Evolutionary conservation across 2,888 invertebrate genomes (phyloP).

Genomic region (Coelogynopora nodosa): DNA sequence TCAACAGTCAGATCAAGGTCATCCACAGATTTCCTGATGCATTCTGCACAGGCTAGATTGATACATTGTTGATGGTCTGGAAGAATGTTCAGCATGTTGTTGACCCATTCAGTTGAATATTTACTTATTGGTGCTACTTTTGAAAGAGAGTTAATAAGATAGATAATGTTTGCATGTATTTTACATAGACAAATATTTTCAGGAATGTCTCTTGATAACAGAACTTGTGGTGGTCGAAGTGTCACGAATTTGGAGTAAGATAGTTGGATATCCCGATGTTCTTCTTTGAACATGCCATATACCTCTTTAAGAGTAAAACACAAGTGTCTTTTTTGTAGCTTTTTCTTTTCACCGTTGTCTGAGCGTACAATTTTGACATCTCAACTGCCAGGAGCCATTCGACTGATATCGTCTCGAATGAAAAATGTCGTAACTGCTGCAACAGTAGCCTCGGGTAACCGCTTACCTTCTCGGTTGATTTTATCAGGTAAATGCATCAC

Average conservation of each 20-base stretch:
- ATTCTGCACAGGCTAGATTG: not conserved
- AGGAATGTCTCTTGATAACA: not conserved
- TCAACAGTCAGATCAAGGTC: not conserved
- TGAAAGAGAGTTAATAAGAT: not conserved
- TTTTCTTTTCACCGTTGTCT: constrained; percentile 13
- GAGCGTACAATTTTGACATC: not conserved
- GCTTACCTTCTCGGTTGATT: not conserved
- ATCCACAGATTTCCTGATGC: not conserved
- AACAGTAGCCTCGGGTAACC: not conserved
- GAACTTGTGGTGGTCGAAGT: not conserved
- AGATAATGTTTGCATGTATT: not conserved
- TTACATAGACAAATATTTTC: not conserved
- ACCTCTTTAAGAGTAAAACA: constrained; percentile 20
- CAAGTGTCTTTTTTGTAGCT: constrained; percentile 18
- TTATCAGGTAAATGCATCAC: not conserved
- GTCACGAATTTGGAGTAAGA: constrained; percentile 23
- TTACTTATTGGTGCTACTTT: not conserved
- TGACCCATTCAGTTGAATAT: not conserved
- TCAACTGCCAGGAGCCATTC: constrained; percentile 5
- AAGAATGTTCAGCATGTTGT: not conserved
- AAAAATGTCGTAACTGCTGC: not conserved
- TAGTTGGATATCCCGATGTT: not conserved
- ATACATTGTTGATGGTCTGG: not conserved
- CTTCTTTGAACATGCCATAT: not conserved
- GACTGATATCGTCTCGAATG: not conserved